phyloP scores from a whole-genome alignment of 2,113 vertebrate genomes.

The Malaclemys terrapin region DNA sequence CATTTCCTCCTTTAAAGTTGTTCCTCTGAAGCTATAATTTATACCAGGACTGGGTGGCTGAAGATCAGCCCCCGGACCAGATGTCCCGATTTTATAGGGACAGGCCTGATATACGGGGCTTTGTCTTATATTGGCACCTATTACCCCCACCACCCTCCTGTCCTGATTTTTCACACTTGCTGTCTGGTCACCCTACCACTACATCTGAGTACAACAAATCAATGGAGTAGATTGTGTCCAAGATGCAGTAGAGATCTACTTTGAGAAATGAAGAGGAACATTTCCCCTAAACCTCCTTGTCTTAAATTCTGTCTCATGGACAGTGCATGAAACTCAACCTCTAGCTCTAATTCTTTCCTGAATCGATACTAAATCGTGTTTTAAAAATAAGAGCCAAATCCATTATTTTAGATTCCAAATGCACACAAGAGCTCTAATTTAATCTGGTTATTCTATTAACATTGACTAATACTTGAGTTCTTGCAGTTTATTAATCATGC shows the following conservation, averaged over 20 bases:
- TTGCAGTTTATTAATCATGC: neutral
- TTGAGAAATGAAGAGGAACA: neutral
- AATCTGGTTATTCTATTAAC: neutral
- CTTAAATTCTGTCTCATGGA: neutral
- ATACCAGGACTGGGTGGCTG: rapidly evolving
- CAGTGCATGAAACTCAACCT: neutral
- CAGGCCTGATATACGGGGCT: too few species aligned
- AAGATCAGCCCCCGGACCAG: neutral
- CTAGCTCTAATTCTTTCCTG: neutral
- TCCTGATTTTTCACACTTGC: neutral
- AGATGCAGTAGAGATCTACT: neutral
- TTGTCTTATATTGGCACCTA: neutral
- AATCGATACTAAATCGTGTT: neutral
- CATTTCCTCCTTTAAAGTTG: neutral
- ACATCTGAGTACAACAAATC: rapidly evolving
- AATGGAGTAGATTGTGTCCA: neutral
- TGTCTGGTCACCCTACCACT: neutral
- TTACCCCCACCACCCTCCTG: neutral
- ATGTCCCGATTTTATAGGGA: neutral
- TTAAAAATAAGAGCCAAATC: neutral
- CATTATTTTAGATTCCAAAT: neutral
- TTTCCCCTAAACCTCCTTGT: neutral
- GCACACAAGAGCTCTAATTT: neutral
- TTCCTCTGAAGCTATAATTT: neutral
- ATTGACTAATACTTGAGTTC: neutral